These are phyloP conservation scores for Carcina quercana DNA, from an alignment of 2,888 invertebrate species.

Conservation along the genomic window DNA sequence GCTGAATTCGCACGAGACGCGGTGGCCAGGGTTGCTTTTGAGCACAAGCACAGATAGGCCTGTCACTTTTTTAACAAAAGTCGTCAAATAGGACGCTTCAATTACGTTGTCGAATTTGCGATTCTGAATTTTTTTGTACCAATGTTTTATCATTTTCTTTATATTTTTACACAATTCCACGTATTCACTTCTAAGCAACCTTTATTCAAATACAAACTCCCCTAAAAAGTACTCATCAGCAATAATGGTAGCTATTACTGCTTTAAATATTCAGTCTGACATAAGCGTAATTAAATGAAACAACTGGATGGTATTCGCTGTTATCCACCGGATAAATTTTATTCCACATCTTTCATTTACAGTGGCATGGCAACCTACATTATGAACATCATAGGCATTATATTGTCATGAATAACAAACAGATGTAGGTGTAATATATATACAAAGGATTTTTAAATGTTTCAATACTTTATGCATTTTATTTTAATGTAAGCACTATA, in stretches of 20 bases:
- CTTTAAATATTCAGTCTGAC: too few species aligned
- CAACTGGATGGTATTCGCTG: constrained; percentile 56
- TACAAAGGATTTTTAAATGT: constrained; percentile 43
- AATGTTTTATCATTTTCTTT: constrained; percentile 1
- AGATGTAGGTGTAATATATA: constrained; percentile 58
- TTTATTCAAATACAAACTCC: too few species aligned
- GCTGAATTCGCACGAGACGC: constrained; percentile 23
- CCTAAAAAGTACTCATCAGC: too few species aligned
- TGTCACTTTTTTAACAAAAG: constrained; percentile 26
- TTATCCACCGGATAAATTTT: constrained; percentile 67
- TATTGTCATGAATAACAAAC: constrained; percentile 60
- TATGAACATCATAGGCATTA: constrained; percentile 67
- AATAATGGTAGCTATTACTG: too few species aligned
- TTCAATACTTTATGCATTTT: constrained; percentile 38
- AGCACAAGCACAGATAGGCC: constrained; percentile 30
- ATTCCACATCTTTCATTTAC: constrained; percentile 61
- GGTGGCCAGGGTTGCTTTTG: constrained; percentile 7
- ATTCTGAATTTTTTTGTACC: neutral
- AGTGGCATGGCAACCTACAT: constrained; percentile 60
- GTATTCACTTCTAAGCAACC: too few species aligned
- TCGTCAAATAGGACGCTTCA: constrained; percentile 27
- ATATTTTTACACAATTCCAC: neutral
- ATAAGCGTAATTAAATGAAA: constrained; percentile 40
- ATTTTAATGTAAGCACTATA: constrained; percentile 68
- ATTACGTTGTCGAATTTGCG: constrained; percentile 29